phyloP scores from a whole-genome alignment of 2,113 vertebrate species.

The Trochalopteron elliotii region DNA sequence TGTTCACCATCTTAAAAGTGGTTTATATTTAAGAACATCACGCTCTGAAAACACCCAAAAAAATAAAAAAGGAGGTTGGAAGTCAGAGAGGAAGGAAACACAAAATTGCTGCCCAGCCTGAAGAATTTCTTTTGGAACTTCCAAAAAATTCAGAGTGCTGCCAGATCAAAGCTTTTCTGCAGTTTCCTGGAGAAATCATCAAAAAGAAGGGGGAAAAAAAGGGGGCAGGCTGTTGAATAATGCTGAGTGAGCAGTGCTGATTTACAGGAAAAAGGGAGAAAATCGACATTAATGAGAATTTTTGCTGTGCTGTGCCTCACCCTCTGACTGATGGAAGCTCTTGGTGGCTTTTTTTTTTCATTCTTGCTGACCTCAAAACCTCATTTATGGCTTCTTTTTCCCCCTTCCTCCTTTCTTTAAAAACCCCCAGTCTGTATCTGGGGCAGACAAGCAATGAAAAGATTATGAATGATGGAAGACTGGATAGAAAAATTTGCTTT shows the following conservation, averaged over 20 bases:
- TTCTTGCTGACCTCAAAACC: not conserved
- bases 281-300: not conserved
- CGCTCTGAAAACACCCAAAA: not conserved
- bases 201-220: not conserved
- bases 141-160: not conserved
- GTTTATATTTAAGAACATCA: not conserved
- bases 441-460: not conserved
- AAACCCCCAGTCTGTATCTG: not conserved
- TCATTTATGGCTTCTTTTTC: not conserved
- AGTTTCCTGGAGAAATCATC: conserved; percentile 46
- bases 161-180: conserved; percentile 36
- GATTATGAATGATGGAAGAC: fast-evolving
- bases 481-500: not conserved
- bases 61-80: not conserved
- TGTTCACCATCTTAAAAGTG: not conserved
- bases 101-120: conserved; percentile 8
- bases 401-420: fast-evolving
- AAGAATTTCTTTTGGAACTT: conserved; percentile 43
- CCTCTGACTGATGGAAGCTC: too few species aligned
- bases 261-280: conserved; percentile 23
- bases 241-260: not conserved
- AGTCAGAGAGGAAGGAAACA: conserved; percentile 50
- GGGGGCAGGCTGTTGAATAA: not conserved
- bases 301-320: not conserved
- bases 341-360: not conserved